These are phyloP conservation scores for Phycodurus eques DNA, from an alignment of 2,113 vertebrate genomes.

Conservation along the genomic window DNA sequence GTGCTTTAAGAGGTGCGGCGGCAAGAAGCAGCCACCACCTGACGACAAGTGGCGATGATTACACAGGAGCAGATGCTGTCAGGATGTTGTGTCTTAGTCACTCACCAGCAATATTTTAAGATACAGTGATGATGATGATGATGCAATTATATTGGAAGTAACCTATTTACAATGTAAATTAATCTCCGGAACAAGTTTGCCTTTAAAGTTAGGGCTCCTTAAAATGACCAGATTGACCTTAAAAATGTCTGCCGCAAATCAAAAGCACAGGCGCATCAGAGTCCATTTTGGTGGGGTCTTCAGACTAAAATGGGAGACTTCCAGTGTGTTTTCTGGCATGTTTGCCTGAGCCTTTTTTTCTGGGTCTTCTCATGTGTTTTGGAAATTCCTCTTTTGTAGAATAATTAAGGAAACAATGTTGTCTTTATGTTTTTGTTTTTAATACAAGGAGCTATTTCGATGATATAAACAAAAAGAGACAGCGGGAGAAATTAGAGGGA, in stretches of 20 bases:
- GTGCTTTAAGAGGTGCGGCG: conserved; percentile 18
- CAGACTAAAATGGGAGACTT: too few species aligned
- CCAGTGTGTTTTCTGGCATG: too few species aligned
- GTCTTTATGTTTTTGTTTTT: too few species aligned
- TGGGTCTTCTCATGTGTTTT: too few species aligned
- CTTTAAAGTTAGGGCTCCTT: neutral
- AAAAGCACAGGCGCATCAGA: too few species aligned
- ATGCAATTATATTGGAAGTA: neutral
- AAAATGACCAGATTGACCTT: neutral
- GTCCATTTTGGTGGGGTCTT: neutral
- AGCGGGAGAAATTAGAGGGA: too few species aligned
- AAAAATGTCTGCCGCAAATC: neutral
- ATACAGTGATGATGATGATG: neutral
- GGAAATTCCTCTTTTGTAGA: too few species aligned
- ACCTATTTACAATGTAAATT: neutral
- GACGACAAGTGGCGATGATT: conserved; percentile 30
- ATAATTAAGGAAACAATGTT: too few species aligned
- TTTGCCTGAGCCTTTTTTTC: too few species aligned
- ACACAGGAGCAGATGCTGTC: conserved; percentile 47
- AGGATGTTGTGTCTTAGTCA: conserved; percentile 30
- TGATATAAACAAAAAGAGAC: too few species aligned
- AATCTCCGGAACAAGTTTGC: neutral
- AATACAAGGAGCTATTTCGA: too few species aligned
- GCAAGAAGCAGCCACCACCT: conserved; percentile 24
- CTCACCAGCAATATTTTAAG: neutral